These are phyloP conservation scores for Motacilla alba DNA, from an alignment of 2,113 vertebrate species.

Conservation along the genomic window DNA sequence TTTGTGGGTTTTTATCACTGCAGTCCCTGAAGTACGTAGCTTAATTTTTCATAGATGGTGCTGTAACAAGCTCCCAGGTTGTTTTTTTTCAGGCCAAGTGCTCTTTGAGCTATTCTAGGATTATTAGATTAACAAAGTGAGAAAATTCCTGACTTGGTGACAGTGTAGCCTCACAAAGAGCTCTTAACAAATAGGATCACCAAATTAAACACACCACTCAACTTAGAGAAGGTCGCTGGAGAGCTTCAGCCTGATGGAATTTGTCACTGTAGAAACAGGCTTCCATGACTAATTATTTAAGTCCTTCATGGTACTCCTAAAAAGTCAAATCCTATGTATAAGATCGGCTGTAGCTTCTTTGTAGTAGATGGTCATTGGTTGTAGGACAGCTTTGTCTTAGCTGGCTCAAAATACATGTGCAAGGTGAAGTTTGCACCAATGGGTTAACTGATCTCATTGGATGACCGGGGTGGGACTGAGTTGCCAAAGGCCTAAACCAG, in stretches of 20 bases:
- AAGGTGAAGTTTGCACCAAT: neutral
- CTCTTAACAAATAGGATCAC: constrained; percentile 41
- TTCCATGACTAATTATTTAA: constrained; percentile 11
- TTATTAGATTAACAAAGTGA: constrained; percentile 40
- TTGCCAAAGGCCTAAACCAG: neutral
- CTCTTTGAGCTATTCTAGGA: constrained; percentile 34
- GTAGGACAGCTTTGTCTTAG: neutral
- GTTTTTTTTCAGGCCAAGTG: neutral
- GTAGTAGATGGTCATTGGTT: neutral
- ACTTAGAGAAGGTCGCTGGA: neutral
- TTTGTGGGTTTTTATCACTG: neutral
- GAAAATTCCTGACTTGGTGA: constrained; percentile 23
- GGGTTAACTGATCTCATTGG: neutral
- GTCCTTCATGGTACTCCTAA: neutral
- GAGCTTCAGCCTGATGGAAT: neutral
- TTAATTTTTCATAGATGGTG: neutral
- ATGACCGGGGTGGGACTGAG: neutral
- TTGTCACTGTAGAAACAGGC: neutral
- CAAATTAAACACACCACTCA: constrained; percentile 23
- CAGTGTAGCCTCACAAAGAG: neutral
- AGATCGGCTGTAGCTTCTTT: neutral
- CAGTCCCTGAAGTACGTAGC: neutral
- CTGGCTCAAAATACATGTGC: neutral
- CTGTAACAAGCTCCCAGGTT: neutral
- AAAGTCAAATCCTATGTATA: neutral